These are phyloP conservation scores for Boloria selene DNA, from an alignment of 2,888 invertebrate genomes.

Conservation along the genomic window DNA sequence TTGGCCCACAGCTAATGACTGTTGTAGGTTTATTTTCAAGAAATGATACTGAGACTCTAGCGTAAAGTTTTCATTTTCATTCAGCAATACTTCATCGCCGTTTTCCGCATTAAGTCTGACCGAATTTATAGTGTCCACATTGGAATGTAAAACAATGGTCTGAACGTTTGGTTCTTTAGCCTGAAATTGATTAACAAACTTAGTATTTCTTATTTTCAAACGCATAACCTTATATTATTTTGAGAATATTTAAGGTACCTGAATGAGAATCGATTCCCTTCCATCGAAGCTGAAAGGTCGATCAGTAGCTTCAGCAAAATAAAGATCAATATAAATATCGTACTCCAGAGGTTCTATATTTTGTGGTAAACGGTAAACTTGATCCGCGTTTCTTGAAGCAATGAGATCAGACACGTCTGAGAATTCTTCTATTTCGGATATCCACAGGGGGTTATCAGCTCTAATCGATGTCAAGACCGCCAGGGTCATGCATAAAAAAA, in stretches of 20 bases:
- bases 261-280: conserved; percentile 56
- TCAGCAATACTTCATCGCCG: conserved; percentile 44
- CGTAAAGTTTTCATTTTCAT: conserved; percentile 43
- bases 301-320: conserved; percentile 61
- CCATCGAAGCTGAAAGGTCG: conserved; percentile 70
- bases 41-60: conserved; percentile 69
- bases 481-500: conserved; percentile 47
- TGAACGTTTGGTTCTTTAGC: conserved; percentile 59
- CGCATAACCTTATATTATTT: not conserved
- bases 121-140: conserved; percentile 60
- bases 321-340: conserved; percentile 68
- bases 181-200: conserved; percentile 47
- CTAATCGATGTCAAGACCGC: conserved; percentile 50
- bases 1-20: conserved; percentile 49
- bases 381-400: conserved; percentile 49
- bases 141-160: conserved; percentile 75
- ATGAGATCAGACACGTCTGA: conserved; percentile 19
- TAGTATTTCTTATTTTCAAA: not conserved
- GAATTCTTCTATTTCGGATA: conserved; percentile 57
- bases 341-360: conserved; percentile 68
- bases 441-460: conserved; percentile 60
- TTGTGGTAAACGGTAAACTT: conserved; percentile 61
- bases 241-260: conserved; percentile 50
- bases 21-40: conserved; percentile 60
- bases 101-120: conserved; percentile 45